These are phyloP conservation scores for Patiria miniata DNA, from an alignment of 35 echinoderm and acorn worm species.

Conservation along the genomic window DNA sequence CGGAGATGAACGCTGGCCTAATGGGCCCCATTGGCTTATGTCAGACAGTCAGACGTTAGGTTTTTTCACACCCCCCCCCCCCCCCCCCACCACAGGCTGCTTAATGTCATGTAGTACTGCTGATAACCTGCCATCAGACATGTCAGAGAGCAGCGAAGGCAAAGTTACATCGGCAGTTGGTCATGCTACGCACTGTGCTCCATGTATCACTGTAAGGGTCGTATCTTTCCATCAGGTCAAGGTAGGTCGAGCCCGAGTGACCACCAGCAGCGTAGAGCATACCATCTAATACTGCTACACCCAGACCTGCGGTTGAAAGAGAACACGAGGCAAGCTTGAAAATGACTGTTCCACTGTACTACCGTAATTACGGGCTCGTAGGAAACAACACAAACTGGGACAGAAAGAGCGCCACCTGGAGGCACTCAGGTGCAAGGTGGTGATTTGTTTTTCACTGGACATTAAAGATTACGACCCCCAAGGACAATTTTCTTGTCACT, in stretches of 20 bases:
- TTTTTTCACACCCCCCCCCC: too few species aligned
- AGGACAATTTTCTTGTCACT: too few species aligned
- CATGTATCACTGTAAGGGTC: slow-evolving; percentile 76
- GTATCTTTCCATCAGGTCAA: slow-evolving; percentile 78
- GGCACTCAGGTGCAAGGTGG: too few species aligned
- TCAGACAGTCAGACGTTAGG: too few species aligned
- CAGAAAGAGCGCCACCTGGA: too few species aligned
- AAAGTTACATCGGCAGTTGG: slow-evolving; percentile 94
- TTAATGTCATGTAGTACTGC: too few species aligned
- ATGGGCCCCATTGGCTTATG: too few species aligned
- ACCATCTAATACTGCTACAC: slow-evolving; percentile 78
- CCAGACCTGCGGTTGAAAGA: slow-evolving; percentile 65
- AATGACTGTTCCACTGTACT: not conserved
- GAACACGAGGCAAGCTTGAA: not conserved
- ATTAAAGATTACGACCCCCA: too few species aligned
- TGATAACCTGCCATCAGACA: not conserved
- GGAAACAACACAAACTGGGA: too few species aligned
- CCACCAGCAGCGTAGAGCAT: slow-evolving; percentile 90
- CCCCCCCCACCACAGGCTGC: too few species aligned
- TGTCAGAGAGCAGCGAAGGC: slow-evolving; percentile 77
- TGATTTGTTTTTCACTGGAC: too few species aligned
- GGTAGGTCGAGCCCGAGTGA: slow-evolving; percentile 90
- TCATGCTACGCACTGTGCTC: slow-evolving; percentile 75
- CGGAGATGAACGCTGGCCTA: too few species aligned
- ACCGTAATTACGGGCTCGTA: not conserved